Evolutionary conservation across 2,113 vertebrate genomes (phyloP).

Genomic region (Thryonomys swinderianus): DNA sequence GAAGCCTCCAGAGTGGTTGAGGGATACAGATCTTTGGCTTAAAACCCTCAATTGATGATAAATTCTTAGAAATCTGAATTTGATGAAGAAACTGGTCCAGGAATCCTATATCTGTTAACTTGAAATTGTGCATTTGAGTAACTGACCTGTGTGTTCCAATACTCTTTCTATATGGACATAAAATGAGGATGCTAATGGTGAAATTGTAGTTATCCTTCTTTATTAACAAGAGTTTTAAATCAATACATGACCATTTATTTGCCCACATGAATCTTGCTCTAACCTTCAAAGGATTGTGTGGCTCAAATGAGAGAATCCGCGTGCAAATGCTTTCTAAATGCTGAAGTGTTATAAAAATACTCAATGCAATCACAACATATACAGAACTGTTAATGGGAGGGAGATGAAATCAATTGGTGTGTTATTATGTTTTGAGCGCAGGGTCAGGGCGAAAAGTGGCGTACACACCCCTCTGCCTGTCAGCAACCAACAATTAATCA

Average conservation of each 20-base stretch:
- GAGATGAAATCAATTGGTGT: constrained; percentile 42
- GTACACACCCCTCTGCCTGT: constrained; percentile 33
- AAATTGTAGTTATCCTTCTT: background rate
- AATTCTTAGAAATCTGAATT: background rate
- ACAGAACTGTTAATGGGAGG: constrained; percentile 34
- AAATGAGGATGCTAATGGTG: background rate
- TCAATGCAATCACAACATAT: constrained; percentile 72
- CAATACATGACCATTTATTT: background rate
- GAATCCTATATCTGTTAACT: background rate
- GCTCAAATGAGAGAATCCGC: constrained; percentile 33
- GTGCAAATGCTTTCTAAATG: constrained; percentile 47
- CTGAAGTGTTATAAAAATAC: constrained; percentile 58
- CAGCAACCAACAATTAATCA: constrained; percentile 81
- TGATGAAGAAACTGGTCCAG: background rate
- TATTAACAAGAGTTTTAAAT: constrained; percentile 1
- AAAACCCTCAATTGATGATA: fast-evolving
- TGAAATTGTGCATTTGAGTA: background rate
- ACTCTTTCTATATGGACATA: too few relatives aligned
- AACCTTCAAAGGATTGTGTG: background rate
- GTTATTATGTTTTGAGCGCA: constrained; percentile 69
- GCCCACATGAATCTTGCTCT: background rate
- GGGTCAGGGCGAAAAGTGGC: constrained; percentile 72
- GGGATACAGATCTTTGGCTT: background rate
- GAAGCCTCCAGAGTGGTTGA: background rate
- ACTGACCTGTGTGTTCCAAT: background rate